phyloP scores from a whole-genome alignment of 2,888 invertebrate species.

The Bursaphelenchus okinawaensis region DNA sequence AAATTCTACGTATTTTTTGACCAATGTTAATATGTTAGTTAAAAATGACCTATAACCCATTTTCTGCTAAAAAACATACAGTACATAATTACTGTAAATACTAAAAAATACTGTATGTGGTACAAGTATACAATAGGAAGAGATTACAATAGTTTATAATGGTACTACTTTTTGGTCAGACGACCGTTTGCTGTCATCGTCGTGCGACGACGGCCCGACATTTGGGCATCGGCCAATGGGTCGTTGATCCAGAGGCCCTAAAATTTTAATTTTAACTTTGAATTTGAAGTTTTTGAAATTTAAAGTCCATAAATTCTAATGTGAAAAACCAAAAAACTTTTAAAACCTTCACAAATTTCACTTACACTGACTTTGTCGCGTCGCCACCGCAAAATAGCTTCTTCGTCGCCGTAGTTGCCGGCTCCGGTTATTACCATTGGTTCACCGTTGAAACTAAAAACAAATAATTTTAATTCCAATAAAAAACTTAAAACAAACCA shows the following conservation, averaged over 20 bases:
- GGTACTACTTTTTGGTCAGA: not conserved
- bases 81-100: too few relatives aligned
- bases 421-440: constrained; percentile 61
- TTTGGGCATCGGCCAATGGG: constrained; percentile 35
- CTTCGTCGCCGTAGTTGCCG: constrained; percentile 62
- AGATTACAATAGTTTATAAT: not conserved
- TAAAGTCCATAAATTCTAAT: too few relatives aligned
- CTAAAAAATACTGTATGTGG: not conserved
- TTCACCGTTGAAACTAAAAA: constrained; percentile 39
- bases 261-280: not conserved
- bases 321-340: constrained; percentile 9
- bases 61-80: too few relatives aligned
- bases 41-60: too few relatives aligned
- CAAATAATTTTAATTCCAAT: too few relatives aligned
- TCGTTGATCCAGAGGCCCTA: constrained; percentile 56
- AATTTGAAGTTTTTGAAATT: not conserved
- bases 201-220: constrained; percentile 19
- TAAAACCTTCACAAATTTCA: constrained; percentile 5
- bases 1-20: too few relatives aligned
- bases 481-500: not conserved
- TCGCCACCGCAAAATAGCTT: constrained; percentile 62
- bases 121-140: not conserved
- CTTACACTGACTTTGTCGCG: constrained; percentile 20
- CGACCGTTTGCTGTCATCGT: not conserved
- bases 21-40: too few relatives aligned